A percentile compares a stretch with the other conserved stretches of the same genome.
These are phyloP conservation scores for Serrognathus titanus DNA, from an alignment of 2,888 invertebrate genomes.

Conservation along the genomic window DNA sequence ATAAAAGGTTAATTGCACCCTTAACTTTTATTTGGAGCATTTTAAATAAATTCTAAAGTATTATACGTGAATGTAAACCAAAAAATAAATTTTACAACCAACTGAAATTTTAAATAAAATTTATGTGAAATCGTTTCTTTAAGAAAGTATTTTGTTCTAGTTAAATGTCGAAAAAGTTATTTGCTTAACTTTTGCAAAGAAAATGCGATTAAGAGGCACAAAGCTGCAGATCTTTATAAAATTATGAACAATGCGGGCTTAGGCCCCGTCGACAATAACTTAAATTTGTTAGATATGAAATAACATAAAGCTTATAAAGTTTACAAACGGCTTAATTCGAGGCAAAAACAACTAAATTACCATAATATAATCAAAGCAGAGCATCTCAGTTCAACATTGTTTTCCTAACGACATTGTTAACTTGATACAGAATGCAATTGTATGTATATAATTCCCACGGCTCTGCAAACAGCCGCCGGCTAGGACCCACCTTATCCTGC, in stretches of 20 bases:
- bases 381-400: conserved; percentile 29
- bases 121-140: too few species aligned
- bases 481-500: conserved; percentile 30
- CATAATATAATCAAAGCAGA: conserved; percentile 31
- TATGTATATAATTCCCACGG: conserved; percentile 32
- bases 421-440: conserved; percentile 31
- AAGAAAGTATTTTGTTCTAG: too few species aligned
- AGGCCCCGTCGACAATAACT: conserved; percentile 10
- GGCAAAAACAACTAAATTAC: conserved; percentile 30
- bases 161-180: too few species aligned
- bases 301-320: conserved; percentile 16
- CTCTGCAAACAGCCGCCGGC: conserved; percentile 31
- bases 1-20: conserved; percentile 13
- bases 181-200: background rate
- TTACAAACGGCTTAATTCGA: conserved; percentile 28
- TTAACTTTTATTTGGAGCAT: too few species aligned
- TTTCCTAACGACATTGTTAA: conserved; percentile 30
- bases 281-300: conserved; percentile 9
- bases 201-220: background rate
- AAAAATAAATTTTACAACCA: too few species aligned
- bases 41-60: too few species aligned
- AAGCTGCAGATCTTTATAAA: background rate
- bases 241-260: background rate
- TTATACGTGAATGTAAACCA: too few species aligned
- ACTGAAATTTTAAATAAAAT: too few species aligned